Evolutionary conservation across 2,888 invertebrate genomes (phyloP), one percentile per base, ranked within the genome.

Genomic region (Phorcus lineatus): DNA sequence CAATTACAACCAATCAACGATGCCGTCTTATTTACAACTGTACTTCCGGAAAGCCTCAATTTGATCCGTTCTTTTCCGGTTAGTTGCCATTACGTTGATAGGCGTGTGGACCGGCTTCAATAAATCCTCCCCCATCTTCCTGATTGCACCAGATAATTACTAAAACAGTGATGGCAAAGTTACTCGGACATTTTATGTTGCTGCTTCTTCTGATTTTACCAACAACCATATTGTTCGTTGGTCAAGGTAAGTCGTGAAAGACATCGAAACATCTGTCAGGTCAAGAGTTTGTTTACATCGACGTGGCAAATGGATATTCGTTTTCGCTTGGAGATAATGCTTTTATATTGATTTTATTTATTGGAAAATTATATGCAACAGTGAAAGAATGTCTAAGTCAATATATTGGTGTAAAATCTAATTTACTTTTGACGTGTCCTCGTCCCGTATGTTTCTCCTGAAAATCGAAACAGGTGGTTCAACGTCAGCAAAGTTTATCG

Each of bases 181-280:
- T 86, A 40, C 79, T 88, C 19, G 88, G 86, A 79, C 88, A 84
- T 79, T 88, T 90, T 62, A 75, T 90, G 17, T 66, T 91, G 22
- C 62, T 91, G 11, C 81, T 91, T 52, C 81, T 91, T 75, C 82
- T 91, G 78, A 85, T 90, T 70, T 88, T 91, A 79, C 91, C 91
- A 24, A 87, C 91, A 24, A 86, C 89, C 0, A 77, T 91, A 22
- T 83, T 90, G 83, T 79, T 91, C 55, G 86, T 87, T 76, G 88
- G 84, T 75, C 89, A 86, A 82, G 89, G 91, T 91, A 86, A 86
- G 89, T 86, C 47, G 28, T 40, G 36, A 36, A 75, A 70, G 28
- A 28, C 31, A 2, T 16, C 11, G 55, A 55, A 28, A 54, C 55
- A 55, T 76, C 76, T 76, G 55, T 54, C 36, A 22, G 31, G 53